Evolutionary conservation across 2,797 vertebrate genomes (phyloP).

Genomic region (Sciaenops ocellatus): DNA sequence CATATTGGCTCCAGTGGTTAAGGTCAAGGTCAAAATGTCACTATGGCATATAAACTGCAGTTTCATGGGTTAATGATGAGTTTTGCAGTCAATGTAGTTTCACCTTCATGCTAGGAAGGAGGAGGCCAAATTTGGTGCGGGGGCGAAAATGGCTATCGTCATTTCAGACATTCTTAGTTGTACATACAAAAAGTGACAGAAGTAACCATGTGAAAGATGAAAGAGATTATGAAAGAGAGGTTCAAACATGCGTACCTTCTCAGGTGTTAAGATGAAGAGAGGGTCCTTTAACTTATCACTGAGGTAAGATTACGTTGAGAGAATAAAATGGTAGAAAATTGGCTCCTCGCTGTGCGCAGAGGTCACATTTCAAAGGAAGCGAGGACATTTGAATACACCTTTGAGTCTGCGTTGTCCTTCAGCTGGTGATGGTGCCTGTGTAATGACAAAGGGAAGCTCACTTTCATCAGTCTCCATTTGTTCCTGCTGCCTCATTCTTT

Average conservation of each 20-base stretch:
- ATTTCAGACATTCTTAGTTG: background rate
- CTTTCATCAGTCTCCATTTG: slow-evolving; percentile 76
- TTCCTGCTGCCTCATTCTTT: slow-evolving; percentile 44
- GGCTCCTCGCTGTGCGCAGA: slow-evolving; percentile 6
- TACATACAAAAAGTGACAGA: background rate
- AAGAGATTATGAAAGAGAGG: slow-evolving; percentile 13
- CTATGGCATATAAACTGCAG: too few relatives aligned
- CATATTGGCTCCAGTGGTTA: too few relatives aligned
- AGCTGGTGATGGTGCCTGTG: slow-evolving; percentile 40
- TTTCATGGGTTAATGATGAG: too few relatives aligned
- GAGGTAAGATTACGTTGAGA: slow-evolving; percentile 32
- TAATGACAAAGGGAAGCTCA: slow-evolving; percentile 60
- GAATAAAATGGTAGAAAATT: slow-evolving; percentile 46
- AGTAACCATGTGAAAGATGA: slow-evolving; percentile 24
- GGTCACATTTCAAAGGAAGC: slow-evolving; percentile 71
- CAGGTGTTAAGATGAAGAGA: slow-evolving; percentile 20
- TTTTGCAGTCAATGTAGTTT: too few relatives aligned
- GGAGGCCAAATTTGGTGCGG: too few relatives aligned
- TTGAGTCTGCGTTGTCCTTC: slow-evolving; percentile 52
- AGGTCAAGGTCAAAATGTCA: too few relatives aligned
- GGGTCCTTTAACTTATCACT: slow-evolving; percentile 20
- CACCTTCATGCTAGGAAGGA: too few relatives aligned
- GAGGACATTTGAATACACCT: slow-evolving; percentile 52
- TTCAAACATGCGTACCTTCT: slow-evolving; percentile 8
- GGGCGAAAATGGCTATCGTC: background rate